phyloP scores from a whole-genome alignment of 1,140 invertebrate genomes.

The Macrobrachium nipponense region DNA sequence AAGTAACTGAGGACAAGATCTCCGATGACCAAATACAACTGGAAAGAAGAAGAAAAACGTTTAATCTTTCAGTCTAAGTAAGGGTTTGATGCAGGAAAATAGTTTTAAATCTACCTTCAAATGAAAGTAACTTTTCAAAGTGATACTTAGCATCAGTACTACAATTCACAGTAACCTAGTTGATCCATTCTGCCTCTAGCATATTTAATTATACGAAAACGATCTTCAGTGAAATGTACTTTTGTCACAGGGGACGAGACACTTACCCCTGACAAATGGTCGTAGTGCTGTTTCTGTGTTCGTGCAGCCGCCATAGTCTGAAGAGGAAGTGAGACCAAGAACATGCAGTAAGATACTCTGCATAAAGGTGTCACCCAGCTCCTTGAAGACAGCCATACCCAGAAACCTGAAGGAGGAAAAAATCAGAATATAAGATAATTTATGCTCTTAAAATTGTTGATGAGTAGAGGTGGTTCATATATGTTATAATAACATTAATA shows the following conservation, averaged over 20 bases:
- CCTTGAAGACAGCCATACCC: slow-evolving; percentile 28
- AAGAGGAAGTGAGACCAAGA: slow-evolving; percentile 42
- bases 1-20: slow-evolving; percentile 3
- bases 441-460: background rate
- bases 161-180: too few species aligned
- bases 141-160: too few species aligned
- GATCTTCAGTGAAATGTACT: too few species aligned
- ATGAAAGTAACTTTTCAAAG: too few species aligned
- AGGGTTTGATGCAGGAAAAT: too few species aligned
- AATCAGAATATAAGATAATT: background rate
- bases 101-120: too few species aligned
- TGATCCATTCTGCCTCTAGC: too few species aligned
- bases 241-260: background rate
- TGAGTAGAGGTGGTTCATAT: background rate
- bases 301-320: slow-evolving; percentile 27
- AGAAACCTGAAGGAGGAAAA: background rate
- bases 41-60: too few species aligned
- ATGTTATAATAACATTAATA: too few species aligned
- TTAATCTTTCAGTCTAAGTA: too few species aligned
- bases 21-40: background rate
- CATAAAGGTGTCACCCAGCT: slow-evolving; percentile 26
- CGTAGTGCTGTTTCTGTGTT: slow-evolving; percentile 42
- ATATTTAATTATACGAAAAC: too few species aligned
- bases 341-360: slow-evolving; percentile 44
- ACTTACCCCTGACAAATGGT: slow-evolving; percentile 40